phyloP scores from a whole-genome alignment of 2,888 invertebrate species.

The Mesoligia furuncula region DNA sequence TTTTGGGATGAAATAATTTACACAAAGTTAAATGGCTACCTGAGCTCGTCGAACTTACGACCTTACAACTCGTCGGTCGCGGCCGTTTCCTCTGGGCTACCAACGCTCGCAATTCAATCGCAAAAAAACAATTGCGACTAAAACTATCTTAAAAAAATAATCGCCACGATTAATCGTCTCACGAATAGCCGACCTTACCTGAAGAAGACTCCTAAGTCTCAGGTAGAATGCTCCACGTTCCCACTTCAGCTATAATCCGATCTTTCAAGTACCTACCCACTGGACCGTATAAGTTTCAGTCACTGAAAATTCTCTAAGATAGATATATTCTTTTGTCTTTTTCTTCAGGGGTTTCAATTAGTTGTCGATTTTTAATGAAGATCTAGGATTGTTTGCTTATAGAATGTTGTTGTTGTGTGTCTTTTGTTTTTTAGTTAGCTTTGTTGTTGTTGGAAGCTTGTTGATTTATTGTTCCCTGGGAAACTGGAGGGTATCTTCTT shows the following conservation, averaged over 20 bases:
- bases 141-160: neutral
- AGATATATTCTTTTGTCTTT: constrained; percentile 38
- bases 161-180: constrained; percentile 16
- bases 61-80: neutral
- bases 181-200: constrained; percentile 24
- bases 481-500: neutral
- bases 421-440: neutral
- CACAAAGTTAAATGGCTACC: neutral
- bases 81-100: neutral
- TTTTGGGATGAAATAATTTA: neutral
- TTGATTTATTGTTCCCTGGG: neutral
- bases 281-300: constrained; percentile 61
- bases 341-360: constrained; percentile 49
- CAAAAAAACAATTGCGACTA: neutral
- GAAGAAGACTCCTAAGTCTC: constrained; percentile 58
- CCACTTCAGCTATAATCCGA: constrained; percentile 66
- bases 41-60: neutral
- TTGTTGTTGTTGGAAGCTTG: neutral
- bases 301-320: constrained; percentile 39
- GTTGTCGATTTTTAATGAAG: constrained; percentile 51
- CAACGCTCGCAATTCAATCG: neutral
- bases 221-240: constrained; percentile 46
- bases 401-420: neutral
- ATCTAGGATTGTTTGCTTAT: constrained; percentile 25
- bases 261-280: constrained; percentile 58